These are phyloP conservation scores for Siderastrea siderea DNA, from an alignment of 92 coral and sea anemone genomes.

Conservation along the genomic window DNA sequence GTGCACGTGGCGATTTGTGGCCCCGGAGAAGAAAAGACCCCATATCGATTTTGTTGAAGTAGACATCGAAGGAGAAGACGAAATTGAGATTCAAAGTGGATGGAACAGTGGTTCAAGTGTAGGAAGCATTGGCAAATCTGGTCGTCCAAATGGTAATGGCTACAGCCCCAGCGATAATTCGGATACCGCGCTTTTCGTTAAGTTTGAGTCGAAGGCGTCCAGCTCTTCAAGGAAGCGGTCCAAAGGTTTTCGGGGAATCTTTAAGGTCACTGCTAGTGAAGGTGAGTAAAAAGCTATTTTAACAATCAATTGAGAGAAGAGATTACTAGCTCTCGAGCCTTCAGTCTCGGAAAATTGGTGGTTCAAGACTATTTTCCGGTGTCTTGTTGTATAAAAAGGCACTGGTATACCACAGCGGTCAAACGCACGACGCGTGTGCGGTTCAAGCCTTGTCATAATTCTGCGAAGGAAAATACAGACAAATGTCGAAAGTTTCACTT, in stretches of 20 bases:
- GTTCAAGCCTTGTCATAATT: too few species aligned
- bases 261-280: background rate
- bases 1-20: slow-evolving; percentile 46
- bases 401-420: too few species aligned
- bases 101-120: background rate
- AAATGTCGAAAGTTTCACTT: too few species aligned
- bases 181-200: background rate
- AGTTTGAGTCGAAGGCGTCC: background rate
- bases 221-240: background rate
- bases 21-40: background rate
- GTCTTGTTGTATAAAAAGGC: too few species aligned
- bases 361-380: too few species aligned
- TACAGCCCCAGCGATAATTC: background rate
- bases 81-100: background rate
- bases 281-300: slow-evolving; percentile 3
- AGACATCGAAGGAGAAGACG: background rate
- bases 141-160: background rate
- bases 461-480: too few species aligned
- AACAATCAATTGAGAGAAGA: too few species aligned
- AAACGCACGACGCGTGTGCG: too few species aligned
- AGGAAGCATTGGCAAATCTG: background rate
- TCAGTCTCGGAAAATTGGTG: too few species aligned
- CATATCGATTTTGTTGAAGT: slow-evolving; percentile 5
- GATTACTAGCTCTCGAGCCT: too few species aligned
- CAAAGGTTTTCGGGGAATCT: slow-evolving; percentile 36